Evolutionary conservation across 2,888 invertebrate genomes (phyloP).

Genomic region (Eupithecia subumbrata): DNA sequence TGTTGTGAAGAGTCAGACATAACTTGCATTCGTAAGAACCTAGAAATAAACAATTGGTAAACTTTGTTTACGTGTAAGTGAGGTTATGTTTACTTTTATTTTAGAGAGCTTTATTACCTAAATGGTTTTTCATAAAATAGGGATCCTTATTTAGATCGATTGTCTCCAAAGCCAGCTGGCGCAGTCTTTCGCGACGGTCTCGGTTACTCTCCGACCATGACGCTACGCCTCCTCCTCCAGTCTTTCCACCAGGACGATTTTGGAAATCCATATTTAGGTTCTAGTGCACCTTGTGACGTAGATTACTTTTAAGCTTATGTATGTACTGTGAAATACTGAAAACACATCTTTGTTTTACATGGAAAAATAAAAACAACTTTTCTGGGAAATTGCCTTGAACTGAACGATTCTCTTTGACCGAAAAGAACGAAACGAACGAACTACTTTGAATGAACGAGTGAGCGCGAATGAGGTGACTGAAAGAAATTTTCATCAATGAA

Average conservation of each 20-base stretch:
- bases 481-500: too few relatives aligned
- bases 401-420: too few relatives aligned
- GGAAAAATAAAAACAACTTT: not conserved
- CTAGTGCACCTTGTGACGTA: not conserved
- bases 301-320: not conserved
- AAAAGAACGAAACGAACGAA: too few relatives aligned
- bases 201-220: conserved; percentile 99
- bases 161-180: conserved; percentile 98
- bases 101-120: conserved; percentile 82
- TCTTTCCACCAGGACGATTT: conserved; percentile 99
- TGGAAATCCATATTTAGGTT: conserved; percentile 95
- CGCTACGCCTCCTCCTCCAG: conserved; percentile 99
- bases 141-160: conserved; percentile 99
- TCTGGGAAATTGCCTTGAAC: not conserved
- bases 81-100: conserved; percentile 28
- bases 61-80: conserved; percentile 34
- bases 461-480: too few relatives aligned
- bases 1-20: conserved; percentile 98
- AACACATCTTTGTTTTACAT: not conserved
- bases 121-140: conserved; percentile 99
- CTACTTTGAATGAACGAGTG: too few relatives aligned
- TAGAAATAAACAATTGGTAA: conserved; percentile 42
- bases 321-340: not conserved
- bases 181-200: conserved; percentile 96
- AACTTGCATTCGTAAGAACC: conserved; percentile 99